Base-by-base conservation (phyloP, 2,113 vertebrate species). In the Crypturellus undulatus region DNA sequence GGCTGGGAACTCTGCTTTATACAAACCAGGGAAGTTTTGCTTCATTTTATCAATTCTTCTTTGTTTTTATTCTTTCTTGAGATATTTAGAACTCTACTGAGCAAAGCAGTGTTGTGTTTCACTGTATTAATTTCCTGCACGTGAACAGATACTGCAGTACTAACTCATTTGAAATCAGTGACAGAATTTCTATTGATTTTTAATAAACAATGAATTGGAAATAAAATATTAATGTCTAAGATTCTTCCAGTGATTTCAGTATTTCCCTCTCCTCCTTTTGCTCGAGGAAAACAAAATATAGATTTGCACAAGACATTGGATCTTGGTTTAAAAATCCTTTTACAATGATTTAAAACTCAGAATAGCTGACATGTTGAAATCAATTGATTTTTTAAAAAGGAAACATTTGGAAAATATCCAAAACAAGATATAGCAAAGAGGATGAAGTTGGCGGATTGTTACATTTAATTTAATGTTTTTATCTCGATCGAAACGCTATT, bases 381-480 rank as follows among this genome's bases (percentile, higher is more conserved):
- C 12, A 90, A 77, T 73, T 26, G 8, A 24, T 62, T 90, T 88
- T 34, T 76, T 20, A 2, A 60, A 87, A 79, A 78, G 58, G 2
- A 89, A 91, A 12, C 24, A 64, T 26, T 85, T 78, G 64, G 40
- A 90, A 90, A 67, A 58, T 16, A 45, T 67, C 51, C 51, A 63
- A 51, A 85, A 79, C 47, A 65, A 52, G 25, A 65, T 28, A 28
- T 71, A 77, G 22, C 34, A 77, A 62, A 34, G 56, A 32, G 6
- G 7, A 3, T 63, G 21, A 90, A 80, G 30, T 45, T 83, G 59
- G 20, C 43, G 82, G 45, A 59, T 85, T 43, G 40, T 82, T 92
- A 81, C 81, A 92, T 91, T 84, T 34, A 83, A 72, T 72, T 84
- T 34, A 85, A 73, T 73, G 36, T 86, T 94, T 94, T 79, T 81